phyloP scores from a whole-genome alignment of 2,888 invertebrate species.

The Entomobrya multifasciata region DNA sequence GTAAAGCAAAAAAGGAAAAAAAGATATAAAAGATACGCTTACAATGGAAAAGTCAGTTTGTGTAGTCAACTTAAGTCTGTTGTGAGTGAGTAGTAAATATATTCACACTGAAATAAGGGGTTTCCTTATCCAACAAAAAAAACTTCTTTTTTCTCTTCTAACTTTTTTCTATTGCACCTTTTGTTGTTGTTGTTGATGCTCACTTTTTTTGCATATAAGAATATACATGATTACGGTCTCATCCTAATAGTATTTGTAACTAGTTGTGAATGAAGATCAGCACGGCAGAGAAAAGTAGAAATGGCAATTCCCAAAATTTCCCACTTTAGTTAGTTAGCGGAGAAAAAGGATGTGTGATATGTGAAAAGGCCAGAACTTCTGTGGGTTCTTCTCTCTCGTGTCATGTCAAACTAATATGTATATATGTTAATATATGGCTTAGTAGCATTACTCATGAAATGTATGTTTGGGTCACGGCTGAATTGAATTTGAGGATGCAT shows the following conservation, averaged over 20 bases:
- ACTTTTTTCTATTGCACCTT: slow-evolving; percentile 35
- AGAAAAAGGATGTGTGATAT: slow-evolving; percentile 44
- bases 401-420: not conserved
- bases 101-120: slow-evolving; percentile 30
- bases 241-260: slow-evolving; percentile 20
- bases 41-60: slow-evolving; percentile 10
- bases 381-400: not conserved
- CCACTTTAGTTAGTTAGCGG: slow-evolving; percentile 62
- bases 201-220: slow-evolving; percentile 40
- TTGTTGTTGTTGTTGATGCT: slow-evolving; percentile 27
- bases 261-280: slow-evolving; percentile 9
- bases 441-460: not conserved
- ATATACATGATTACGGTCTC: slow-evolving; percentile 33
- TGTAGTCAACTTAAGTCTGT: not conserved
- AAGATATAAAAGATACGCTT: slow-evolving; percentile 27
- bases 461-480: slow-evolving; percentile 65
- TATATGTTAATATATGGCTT: not conserved
- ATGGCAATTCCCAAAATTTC: slow-evolving; percentile 55
- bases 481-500: slow-evolving; percentile 61
- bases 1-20: slow-evolving; percentile 34
- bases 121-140: slow-evolving; percentile 42
- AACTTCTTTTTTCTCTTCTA: slow-evolving; percentile 11
- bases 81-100: not conserved
- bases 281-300: slow-evolving; percentile 1
- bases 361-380: slow-evolving; percentile 31